Percentiles rank a stretch among this genome's conserved stretches.
Conservation (phyloP, 2,797 vertebrate genomes). For the Sebastes itinus region DNA sequence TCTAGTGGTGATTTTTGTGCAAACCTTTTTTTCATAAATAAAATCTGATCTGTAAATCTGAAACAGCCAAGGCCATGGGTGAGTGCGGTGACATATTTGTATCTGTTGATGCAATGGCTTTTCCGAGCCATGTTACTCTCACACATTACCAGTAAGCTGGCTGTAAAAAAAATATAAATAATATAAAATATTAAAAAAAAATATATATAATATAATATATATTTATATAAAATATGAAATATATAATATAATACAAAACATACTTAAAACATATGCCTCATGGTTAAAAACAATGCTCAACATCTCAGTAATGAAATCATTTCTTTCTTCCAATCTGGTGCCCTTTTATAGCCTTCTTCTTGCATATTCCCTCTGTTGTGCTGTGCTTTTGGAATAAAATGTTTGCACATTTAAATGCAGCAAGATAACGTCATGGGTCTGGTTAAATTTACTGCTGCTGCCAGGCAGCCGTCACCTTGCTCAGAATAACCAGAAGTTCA, state of each 20-base stretch:
- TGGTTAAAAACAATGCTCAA: not conserved
- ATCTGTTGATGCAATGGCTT: conserved; percentile 3
- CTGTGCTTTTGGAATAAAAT: conserved; percentile 2
- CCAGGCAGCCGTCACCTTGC: conserved; percentile 61
- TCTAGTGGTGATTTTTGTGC: not conserved
- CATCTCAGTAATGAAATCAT: not conserved
- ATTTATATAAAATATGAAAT: too few species aligned
- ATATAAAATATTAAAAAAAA: too few species aligned
- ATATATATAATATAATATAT: too few species aligned
- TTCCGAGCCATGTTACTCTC: not conserved
- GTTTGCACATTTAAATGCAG: conserved; percentile 18
- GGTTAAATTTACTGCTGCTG: conserved; percentile 70
- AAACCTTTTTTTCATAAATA: not conserved
- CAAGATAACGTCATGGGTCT: conserved; percentile 35
- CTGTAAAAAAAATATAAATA: not conserved
- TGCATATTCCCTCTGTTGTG: not conserved
- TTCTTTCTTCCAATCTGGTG: not conserved
- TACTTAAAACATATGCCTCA: not conserved
- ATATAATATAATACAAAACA: not conserved
- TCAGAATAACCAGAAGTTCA: conserved; percentile 74
- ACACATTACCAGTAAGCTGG: not conserved
- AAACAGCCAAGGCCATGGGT: not conserved
- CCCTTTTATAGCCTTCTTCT: not conserved
- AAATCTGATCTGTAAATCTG: not conserved
- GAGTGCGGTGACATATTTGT: not conserved